These are phyloP conservation scores for Dolichotis patagonum DNA, from an alignment of 2,113 vertebrate genomes.

Conservation along the genomic window DNA sequence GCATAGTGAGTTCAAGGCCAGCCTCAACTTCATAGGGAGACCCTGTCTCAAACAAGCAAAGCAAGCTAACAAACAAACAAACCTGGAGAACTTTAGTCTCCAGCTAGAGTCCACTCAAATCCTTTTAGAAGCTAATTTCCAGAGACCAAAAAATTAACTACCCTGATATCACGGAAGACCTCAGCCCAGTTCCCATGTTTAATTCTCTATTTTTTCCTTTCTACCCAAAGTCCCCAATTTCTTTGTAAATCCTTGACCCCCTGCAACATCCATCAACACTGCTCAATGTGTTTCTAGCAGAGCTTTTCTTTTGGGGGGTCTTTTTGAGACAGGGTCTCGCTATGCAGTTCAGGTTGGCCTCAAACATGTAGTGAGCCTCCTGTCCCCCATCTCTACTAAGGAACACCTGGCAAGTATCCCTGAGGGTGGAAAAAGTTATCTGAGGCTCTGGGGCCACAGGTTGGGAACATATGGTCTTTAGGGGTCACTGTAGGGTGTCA, in stretches of 20 bases:
- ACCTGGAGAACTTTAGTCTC: neutral
- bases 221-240: neutral
- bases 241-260: neutral
- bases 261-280: neutral
- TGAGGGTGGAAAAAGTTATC: neutral
- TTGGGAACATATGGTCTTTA: neutral
- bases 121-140: slow-evolving; percentile 54
- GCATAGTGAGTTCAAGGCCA: neutral
- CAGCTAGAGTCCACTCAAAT: neutral
- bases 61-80: too few relatives aligned
- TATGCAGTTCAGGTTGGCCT: too few relatives aligned
- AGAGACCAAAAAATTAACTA: slow-evolving; percentile 27
- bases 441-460: neutral
- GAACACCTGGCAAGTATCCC: neutral
- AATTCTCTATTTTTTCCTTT: neutral
- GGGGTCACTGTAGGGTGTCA: neutral
- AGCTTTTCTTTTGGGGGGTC: neutral
- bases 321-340: too few relatives aligned
- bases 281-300: neutral
- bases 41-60: neutral
- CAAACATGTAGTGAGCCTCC: neutral
- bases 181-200: neutral
- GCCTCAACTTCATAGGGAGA: neutral
- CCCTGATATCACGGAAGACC: neutral
- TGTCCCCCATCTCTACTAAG: neutral